Evolutionary conservation across 1,140 invertebrate genomes (phyloP).

Genomic region (Drosophila pruinosa): DNA sequence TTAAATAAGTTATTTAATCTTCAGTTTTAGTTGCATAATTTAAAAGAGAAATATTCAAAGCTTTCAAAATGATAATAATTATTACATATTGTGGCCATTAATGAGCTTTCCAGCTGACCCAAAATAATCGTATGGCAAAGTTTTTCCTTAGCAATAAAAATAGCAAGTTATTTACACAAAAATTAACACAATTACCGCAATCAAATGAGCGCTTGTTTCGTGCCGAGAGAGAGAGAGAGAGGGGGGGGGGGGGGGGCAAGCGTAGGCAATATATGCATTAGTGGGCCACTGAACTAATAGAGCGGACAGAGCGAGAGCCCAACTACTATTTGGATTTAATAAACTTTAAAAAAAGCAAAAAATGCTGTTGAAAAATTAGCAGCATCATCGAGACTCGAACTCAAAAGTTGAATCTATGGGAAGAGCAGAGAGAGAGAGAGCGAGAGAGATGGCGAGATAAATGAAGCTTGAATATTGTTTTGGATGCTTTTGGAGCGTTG

Average conservation of each 20-base stretch:
- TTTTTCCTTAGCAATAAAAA: constrained; percentile 29
- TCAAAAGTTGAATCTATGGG: constrained; percentile 12
- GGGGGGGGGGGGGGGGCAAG: constrained; percentile 10
- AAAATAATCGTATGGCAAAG: neutral
- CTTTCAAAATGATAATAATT: too few species aligned
- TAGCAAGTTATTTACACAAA: constrained; percentile 57
- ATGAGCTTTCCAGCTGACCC: constrained; percentile 40
- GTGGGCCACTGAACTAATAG: constrained; percentile 79
- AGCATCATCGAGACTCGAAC: constrained; percentile 59
- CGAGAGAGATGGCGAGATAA: constrained; percentile 24
- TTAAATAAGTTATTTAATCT: too few species aligned
- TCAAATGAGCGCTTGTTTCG: constrained; percentile 39
- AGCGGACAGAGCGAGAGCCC: constrained; percentile 27
- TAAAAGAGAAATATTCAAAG: too few species aligned
- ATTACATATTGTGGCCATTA: too few species aligned
- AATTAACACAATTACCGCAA: constrained; percentile 77
- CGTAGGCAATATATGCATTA: constrained; percentile 70
- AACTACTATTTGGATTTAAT: constrained; percentile 52
- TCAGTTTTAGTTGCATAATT: too few species aligned
- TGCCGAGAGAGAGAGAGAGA: constrained; percentile 8
- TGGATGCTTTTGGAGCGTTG: constrained; percentile 48
- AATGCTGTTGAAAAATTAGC: constrained; percentile 62
- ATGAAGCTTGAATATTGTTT: constrained; percentile 45
- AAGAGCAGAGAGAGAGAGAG: constrained; percentile 5
- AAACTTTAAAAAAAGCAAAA: constrained; percentile 44